Base-by-base conservation (phyloP, 2,888 invertebrate species). In the Diplolepis rosae region DNA sequence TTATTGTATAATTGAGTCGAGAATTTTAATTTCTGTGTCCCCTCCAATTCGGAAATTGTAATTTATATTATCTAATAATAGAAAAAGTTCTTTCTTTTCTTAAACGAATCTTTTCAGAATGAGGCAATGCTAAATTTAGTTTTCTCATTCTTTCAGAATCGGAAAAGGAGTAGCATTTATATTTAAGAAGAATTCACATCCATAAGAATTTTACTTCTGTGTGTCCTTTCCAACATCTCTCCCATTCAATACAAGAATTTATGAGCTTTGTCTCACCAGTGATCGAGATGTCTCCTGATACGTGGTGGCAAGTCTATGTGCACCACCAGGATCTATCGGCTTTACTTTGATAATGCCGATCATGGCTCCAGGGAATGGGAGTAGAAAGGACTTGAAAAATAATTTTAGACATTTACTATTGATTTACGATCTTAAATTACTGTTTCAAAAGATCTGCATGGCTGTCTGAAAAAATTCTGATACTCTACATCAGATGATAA, bases 281-380 rank as follows among this genome's bases (percentile, higher is more conserved):
- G 85, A 85, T 85, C 82, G 83, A 84, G 84, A 83, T 84, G 83
- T 81, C 54, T 54, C 15, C 9, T 80, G 81, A 83, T 81, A 83
- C 81, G 80, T 82, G 81, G 84, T 83, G 83, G 83, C 77, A 77
- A 73, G 72, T 77, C 82, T 84, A 82, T 83, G 82, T 77, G 78
- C 81, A 72, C 74, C 72, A 75, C n/a, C n/a, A 77, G 73, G 78
- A 82, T 82, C 80, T 81, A 82, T 83, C 30, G 7, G 79, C 73
- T 69, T 73, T 51, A 42, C 71, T 70, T 69, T 72, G 75, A 79
- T 76, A 52, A 42, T 45, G 71, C 65, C 69, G 54, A 32, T 48
- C 30, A 15, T 24, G 61, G 15, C 61, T 42, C 50, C 48, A 67
- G 65, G 65, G 65, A 42, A 45, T 45, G 18, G 45, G 45, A 45